Conservation (phyloP, 2,797 vertebrate species). For the Mus spretus region DNA sequence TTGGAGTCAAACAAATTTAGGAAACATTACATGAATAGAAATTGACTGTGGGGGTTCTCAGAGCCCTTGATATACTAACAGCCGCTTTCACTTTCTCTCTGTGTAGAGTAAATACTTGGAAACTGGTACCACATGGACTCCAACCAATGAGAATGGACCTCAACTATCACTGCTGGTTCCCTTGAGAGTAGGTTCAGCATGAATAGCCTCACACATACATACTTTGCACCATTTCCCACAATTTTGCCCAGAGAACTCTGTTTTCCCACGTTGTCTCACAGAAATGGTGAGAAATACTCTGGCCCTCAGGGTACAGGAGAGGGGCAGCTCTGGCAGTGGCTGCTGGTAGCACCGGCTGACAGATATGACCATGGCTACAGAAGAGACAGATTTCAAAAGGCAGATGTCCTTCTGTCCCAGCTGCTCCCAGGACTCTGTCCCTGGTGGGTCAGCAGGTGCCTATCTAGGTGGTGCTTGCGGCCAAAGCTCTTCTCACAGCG, state of each 20-base stretch:
- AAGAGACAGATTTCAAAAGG: constrained; percentile 73
- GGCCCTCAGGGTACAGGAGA: not conserved
- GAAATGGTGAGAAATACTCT: constrained; percentile 65
- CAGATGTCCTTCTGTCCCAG: constrained; percentile 79
- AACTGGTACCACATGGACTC: not conserved
- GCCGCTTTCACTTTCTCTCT: constrained; percentile 12
- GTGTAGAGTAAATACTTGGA: constrained; percentile 57
- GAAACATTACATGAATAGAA: constrained; percentile 56
- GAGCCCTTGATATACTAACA: constrained; percentile 38
- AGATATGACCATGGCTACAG: constrained; percentile 59
- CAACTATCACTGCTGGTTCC: constrained; percentile 7
- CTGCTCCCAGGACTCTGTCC: constrained; percentile 76
- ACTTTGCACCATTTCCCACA: constrained; percentile 42
- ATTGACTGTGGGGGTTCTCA: not conserved
- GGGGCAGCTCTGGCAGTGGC: constrained; percentile 57
- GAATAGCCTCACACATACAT: constrained; percentile 40
- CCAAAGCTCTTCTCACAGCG: constrained; percentile 92
- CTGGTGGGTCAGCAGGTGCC: constrained; percentile 84
- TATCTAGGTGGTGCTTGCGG: constrained; percentile 90
- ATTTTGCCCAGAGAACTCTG: constrained; percentile 43
- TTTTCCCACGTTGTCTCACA: constrained; percentile 12
- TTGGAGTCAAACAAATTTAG: constrained; percentile 67
- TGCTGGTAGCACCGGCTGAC: constrained; percentile 71
- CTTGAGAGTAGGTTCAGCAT: constrained; percentile 21
- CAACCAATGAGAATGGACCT: constrained; percentile 53